Percentiles rank a stretch among this genome's conserved stretches.
Conservation (phyloP, 64 coral and sea anemone species). For the Dendronephthya gigantea region DNA sequence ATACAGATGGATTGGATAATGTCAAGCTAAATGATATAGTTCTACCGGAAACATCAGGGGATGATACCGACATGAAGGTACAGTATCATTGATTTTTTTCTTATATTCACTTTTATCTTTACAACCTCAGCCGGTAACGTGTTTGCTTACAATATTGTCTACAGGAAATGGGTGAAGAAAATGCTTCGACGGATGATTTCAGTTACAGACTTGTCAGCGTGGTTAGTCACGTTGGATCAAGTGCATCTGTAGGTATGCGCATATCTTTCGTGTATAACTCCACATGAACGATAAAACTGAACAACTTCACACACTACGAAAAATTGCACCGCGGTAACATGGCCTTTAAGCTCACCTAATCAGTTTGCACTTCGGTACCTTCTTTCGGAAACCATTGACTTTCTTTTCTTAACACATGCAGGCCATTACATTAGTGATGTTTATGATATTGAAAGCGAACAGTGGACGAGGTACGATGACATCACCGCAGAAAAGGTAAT, state of each 20-base stretch:
- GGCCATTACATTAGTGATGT: not conserved
- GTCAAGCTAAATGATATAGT: no score
- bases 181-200: not conserved
- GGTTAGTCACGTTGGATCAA: not conserved
- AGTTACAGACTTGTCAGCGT: not conserved
- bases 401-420: not conserved
- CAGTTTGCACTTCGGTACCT: no score
- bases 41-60: no score
- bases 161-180: not conserved
- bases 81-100: no score
- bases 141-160: not conserved
- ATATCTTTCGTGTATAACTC: no score
- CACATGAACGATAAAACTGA: not conserved
- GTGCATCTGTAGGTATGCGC: not conserved
- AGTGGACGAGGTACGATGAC: not conserved
- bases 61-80: no score
- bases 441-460: not conserved
- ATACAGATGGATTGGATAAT: no score
- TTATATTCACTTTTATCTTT: not conserved
- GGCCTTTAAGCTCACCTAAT: no score
- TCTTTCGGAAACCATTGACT: no score
- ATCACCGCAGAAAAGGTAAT: not conserved
- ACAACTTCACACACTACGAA: no score
- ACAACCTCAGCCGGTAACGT: not conserved
- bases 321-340: no score